Evolutionary conservation across 2,113 vertebrate species (phyloP), one percentile per base, ranked within the genome.

Genomic region (Furnarius figulus): DNA sequence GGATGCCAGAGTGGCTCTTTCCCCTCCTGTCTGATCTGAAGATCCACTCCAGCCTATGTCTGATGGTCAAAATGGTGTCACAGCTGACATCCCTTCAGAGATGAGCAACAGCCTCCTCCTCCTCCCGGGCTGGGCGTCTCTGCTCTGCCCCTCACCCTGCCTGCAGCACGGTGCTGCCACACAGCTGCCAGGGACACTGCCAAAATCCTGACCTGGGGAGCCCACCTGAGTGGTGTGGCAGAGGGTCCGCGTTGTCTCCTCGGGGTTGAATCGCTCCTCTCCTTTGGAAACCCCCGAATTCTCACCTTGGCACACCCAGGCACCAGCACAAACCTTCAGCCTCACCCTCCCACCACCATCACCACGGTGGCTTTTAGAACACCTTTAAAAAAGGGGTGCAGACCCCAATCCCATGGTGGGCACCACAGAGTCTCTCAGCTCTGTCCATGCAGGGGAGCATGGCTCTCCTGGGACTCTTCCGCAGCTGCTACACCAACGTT

Each of bases 371-470:
- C 58, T 80, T 83, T 87, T 3, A 14, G 37, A 76, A 50, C 49
- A 33, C 59, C 79, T 10, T 56, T 28, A 15, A 14, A n/a, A 61
- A 22, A 44, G 72, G 23, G 84, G 62, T 2, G 49, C 23, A 6
- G n/a, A 13, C 6, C 72, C 67, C 65, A 2, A 2, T 4, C 9
- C 27, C n/a, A 49, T 0, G 42, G 16, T 0, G 86, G 75, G 47
- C 77, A 46, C 47, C 37, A 5, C 44, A 62, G 96, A 93, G 93
- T 94, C 94, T 66, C 27, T 91, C 27, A 50, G 89, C 97, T 95
- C 96, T 84, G 92, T 93, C 94, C 77, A 37, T 68, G 84, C 88
- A 5, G 71, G 52, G 47, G 56, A 42, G n/a, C 9, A 6, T 2
- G 5, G 67, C 74, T 80, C 59, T 88, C 73, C 70, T 9, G 9